phyloP scores from a whole-genome alignment of 2,888 invertebrate genomes.

The Charanyca ferruginea region DNA sequence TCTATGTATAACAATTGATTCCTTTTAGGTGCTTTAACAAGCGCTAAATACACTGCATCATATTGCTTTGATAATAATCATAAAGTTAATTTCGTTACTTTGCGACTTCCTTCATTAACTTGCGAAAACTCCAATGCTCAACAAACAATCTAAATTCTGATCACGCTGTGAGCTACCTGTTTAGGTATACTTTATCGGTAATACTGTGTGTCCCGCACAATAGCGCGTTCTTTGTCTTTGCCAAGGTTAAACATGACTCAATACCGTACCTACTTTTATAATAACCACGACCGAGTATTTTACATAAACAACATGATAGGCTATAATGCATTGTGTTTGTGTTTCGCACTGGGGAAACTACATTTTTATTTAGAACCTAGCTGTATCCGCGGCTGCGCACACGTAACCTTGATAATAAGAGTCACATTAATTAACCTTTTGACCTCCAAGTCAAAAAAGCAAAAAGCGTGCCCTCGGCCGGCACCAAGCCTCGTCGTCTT shows the following conservation, averaged over 20 bases:
- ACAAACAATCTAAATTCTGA: constrained; percentile 76
- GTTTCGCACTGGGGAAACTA: constrained; percentile 16
- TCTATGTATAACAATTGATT: too few species aligned
- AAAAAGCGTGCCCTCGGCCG: too few species aligned
- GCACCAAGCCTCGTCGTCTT: too few species aligned
- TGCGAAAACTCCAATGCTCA: constrained; percentile 70
- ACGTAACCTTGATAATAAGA: too few species aligned
- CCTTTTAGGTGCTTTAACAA: too few species aligned
- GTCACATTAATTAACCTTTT: too few species aligned
- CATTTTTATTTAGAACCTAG: constrained; percentile 7
- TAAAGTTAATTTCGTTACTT: constrained; percentile 37
- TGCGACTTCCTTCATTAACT: constrained; percentile 72
- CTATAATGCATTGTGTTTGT: constrained; percentile 31
- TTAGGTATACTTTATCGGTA: constrained; percentile 84
- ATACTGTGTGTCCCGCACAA: constrained; percentile 79
- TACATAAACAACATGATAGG: constrained; percentile 42
- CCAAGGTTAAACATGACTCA: constrained; percentile 82
- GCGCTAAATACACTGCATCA: background rate
- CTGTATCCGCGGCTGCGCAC: background rate
- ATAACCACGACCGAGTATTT: constrained; percentile 51
- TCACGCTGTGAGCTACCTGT: constrained; percentile 74
- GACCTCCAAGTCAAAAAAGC: too few species aligned
- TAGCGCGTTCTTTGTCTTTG: constrained; percentile 85
- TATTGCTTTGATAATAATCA: background rate
- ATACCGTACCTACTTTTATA: constrained; percentile 53